These are phyloP conservation scores for Mesitornis unicolor DNA, from an alignment of 2,113 vertebrate genomes.

Conservation along the genomic window DNA sequence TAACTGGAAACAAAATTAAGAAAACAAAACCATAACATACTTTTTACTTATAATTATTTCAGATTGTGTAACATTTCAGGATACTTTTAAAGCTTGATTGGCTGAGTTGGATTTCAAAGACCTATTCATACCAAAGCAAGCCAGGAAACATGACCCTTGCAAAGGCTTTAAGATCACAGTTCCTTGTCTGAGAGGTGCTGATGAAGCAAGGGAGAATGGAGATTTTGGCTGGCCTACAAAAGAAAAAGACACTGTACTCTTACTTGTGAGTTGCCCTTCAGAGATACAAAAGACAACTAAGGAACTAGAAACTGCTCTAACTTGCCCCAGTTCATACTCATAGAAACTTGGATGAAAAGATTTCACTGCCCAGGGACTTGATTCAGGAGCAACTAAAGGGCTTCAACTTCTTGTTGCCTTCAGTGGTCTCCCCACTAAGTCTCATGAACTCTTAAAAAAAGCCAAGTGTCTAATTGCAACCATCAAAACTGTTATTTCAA, in stretches of 20 bases:
- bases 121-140: background rate
- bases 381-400: background rate
- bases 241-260: background rate
- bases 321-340: background rate
- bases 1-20: background rate
- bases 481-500: background rate
- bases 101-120: background rate
- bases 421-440: background rate
- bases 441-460: background rate
- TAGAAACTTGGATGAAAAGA: background rate
- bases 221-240: background rate
- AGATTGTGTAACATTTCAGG: background rate
- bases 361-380: background rate
- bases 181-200: background rate
- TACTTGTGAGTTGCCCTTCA: background rate
- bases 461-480: accelerated
- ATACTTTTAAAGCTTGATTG: background rate
- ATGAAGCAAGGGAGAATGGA: background rate
- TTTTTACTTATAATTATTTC: background rate
- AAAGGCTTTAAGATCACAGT: background rate
- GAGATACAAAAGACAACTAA: background rate
- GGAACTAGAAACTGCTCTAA: background rate
- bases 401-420: background rate
- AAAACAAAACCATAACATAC: background rate
- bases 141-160: background rate